Conservation (phyloP, 2,797 vertebrate genomes). For the Loris lydekkerianus region DNA sequence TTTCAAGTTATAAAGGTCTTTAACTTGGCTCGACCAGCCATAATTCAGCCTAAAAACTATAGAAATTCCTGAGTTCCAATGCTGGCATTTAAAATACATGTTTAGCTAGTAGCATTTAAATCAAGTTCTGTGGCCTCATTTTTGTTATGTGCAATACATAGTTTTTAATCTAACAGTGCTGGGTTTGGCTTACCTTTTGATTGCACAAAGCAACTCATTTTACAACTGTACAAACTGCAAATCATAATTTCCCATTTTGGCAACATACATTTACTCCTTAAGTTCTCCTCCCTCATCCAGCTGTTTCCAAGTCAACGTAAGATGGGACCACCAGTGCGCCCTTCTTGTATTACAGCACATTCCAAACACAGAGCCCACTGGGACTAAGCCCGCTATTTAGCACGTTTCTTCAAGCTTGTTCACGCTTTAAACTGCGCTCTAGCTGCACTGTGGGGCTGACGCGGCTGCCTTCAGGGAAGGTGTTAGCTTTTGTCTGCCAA, state of each 20-base stretch:
- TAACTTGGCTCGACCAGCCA: slow-evolving; percentile 69
- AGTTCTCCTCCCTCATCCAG: slow-evolving; percentile 5
- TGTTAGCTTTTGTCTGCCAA: not conserved
- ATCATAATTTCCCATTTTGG: slow-evolving; percentile 14
- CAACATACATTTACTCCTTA: not conserved
- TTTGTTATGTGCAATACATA: not conserved
- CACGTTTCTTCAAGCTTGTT: not conserved
- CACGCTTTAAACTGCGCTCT: not conserved
- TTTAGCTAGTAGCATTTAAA: slow-evolving; percentile 40
- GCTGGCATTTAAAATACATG: slow-evolving; percentile 60
- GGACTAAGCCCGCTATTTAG: not conserved
- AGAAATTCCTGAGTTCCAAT: not conserved
- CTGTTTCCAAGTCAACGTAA: not conserved
- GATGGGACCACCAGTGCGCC: not conserved
- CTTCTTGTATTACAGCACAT: not conserved
- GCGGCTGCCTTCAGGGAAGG: not conserved
- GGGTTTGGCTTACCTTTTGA: slow-evolving; percentile 34
- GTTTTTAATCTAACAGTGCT: not conserved
- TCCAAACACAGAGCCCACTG: not conserved
- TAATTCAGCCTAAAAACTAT: slow-evolving; percentile 54
- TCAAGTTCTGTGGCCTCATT: not conserved
- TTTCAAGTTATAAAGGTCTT: slow-evolving; percentile 77
- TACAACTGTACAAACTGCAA: not conserved
- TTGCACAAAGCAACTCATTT: slow-evolving; percentile 29
- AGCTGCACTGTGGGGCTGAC: not conserved